phyloP scores from a whole-genome alignment of 2,888 invertebrate species.

The Metopia argyrocephala region DNA sequence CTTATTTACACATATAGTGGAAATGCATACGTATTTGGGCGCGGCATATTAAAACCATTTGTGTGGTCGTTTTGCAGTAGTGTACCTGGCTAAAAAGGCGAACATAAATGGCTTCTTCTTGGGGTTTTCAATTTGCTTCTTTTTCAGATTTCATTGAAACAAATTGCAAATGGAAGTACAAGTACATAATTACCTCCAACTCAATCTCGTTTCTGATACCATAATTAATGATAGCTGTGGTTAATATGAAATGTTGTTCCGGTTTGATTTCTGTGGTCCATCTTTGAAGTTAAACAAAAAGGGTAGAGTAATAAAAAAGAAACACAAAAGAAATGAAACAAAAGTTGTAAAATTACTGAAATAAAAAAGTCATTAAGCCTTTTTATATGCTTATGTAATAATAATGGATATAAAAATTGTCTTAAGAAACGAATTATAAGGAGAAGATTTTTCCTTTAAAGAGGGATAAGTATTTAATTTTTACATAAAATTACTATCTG shows the following conservation, averaged over 20 bases:
- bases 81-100: neutral
- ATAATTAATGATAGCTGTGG: slow-evolving; percentile 59
- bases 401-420: no score
- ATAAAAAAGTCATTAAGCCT: neutral
- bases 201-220: slow-evolving; percentile 54
- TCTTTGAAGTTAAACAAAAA: slow-evolving; percentile 4
- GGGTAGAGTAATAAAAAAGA: neutral
- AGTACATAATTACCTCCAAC: slow-evolving; percentile 59
- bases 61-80: slow-evolving; percentile 23
- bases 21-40: neutral
- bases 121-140: slow-evolving; percentile 21
- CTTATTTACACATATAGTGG: no score
- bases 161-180: slow-evolving; percentile 60
- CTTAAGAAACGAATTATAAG: no score
- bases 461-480: no score
- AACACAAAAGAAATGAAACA: neutral
- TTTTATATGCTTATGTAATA: no score
- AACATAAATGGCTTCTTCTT: slow-evolving; percentile 40
- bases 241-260: slow-evolving; percentile 52
- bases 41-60: slow-evolving; percentile 1
- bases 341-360: neutral
- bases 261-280: slow-evolving; percentile 56
- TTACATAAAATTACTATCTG: no score
- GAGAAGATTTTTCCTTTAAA: no score
- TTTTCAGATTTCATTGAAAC: slow-evolving; percentile 34